Base-by-base conservation (phyloP, 2,888 invertebrate genomes). In the Xylophagus ater region DNA sequence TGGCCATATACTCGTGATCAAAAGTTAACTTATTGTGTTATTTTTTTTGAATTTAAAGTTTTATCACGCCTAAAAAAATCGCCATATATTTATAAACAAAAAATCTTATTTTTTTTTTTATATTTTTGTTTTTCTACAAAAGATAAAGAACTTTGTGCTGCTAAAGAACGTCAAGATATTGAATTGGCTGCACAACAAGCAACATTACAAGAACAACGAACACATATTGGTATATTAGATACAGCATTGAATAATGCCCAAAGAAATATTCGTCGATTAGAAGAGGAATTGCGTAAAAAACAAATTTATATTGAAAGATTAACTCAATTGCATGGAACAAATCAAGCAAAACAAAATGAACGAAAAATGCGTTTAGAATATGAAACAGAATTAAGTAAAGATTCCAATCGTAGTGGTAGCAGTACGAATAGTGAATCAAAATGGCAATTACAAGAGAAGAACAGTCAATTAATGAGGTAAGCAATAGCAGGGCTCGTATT, bases 231-330 rank as follows among this genome's bases (percentile, higher is more conserved):
- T 54, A 88, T 93, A 52, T 71, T 93, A 37, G 90, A 93, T 59
- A 87, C 83, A 17, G 92, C 92, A 39, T 72, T 93, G 46, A 85
- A 84, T 39, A 90, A 88, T 65, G 89, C 90, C 5, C 92, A 92
- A 65, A 76, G 81, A 42, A 88, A 88, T 62, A 84, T 90, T 30
- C 81, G 87, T 35, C 73, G 84, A 15, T 70, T 90, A 2, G 90
- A 92, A 64, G 88, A 89, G 59, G 88, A 90, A 82, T 78, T 78
- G 55, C 83, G 84, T 25, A 87, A 85, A 62, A 86, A 84, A 48
- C 78, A 84, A 67, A 78, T 81, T 23, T 86, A 82, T 62, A 86
- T 84, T 38, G 88, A 89, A 59, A 74, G 86, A 47, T 84, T 87
- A 43, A 75, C 79, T 44, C 87, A 89, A 47, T 68, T 90, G 43